Conservation (phyloP, 2,888 invertebrate species). For the Germaria angustata region DNA sequence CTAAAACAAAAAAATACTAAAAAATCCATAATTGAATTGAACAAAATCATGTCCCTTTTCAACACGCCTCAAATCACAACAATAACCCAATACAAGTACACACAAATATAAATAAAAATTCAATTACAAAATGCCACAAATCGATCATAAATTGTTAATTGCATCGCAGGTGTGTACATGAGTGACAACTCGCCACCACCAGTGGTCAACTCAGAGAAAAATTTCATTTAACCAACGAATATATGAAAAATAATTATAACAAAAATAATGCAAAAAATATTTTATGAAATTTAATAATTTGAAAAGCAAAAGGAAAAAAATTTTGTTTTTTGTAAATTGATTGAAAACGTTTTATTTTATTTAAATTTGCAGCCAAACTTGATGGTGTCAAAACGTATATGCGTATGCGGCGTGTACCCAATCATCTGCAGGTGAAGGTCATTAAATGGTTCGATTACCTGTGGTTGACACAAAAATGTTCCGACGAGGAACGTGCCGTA, state of each 20-base stretch:
- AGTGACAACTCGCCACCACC: background rate
- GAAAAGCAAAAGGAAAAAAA: background rate
- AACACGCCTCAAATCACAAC: too few species aligned
- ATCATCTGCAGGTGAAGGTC: constrained; percentile 96
- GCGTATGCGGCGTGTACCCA: constrained; percentile 97
- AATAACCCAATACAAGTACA: too few species aligned
- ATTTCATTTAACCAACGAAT: background rate
- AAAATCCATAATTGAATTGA: too few species aligned
- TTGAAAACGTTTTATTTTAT: background rate
- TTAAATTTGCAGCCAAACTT: constrained; percentile 88
- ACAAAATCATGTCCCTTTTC: too few species aligned
- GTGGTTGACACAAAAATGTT: constrained; percentile 99
- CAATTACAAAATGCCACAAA: constrained; percentile 40
- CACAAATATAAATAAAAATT: constrained; percentile 1
- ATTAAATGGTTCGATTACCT: constrained; percentile 99
- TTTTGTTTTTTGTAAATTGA: background rate
- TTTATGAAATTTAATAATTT: background rate
- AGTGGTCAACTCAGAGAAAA: constrained; percentile 9
- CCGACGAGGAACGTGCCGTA: constrained; percentile 97
- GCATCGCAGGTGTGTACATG: background rate
- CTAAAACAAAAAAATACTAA: background rate
- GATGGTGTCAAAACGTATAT: constrained; percentile 99
- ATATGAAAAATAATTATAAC: background rate
- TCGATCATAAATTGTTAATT: constrained; percentile 53
- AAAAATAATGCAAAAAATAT: background rate